phyloP scores from a whole-genome alignment of 2,797 vertebrate species.

The Meda fulgida region DNA sequence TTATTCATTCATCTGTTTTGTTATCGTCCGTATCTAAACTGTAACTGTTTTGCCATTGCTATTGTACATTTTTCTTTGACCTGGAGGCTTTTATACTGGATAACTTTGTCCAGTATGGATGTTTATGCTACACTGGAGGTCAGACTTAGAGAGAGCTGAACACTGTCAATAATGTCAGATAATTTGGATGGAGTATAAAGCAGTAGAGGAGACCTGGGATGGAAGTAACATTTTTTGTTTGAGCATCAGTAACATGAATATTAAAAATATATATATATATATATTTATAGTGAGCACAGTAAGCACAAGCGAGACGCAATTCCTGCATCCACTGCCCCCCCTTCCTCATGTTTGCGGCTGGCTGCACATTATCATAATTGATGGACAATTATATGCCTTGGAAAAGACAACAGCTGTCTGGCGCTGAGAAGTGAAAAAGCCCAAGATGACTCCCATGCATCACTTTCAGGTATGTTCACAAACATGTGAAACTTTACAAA shows the following conservation, averaged over 20 bases:
- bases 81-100: neutral
- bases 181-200: no score
- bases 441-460: neutral
- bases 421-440: neutral
- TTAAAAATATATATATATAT: no score
- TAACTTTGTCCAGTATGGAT: conserved; percentile 10
- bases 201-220: neutral
- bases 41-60: neutral
- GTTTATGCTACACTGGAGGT: conserved; percentile 11
- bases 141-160: neutral
- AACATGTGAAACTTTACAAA: no score
- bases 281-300: no score
- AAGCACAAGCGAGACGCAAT: no score
- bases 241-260: neutral
- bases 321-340: no score
- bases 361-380: neutral
- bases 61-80: neutral
- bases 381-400: neutral
- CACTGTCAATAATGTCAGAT: neutral
- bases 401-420: no score
- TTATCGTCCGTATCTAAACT: neutral
- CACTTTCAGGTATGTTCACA: neutral
- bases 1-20: neutral
- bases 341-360: neutral
- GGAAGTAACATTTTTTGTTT: neutral